phyloP scores from a whole-genome alignment of 2,797 vertebrate species.

The Limosa lapponica region DNA sequence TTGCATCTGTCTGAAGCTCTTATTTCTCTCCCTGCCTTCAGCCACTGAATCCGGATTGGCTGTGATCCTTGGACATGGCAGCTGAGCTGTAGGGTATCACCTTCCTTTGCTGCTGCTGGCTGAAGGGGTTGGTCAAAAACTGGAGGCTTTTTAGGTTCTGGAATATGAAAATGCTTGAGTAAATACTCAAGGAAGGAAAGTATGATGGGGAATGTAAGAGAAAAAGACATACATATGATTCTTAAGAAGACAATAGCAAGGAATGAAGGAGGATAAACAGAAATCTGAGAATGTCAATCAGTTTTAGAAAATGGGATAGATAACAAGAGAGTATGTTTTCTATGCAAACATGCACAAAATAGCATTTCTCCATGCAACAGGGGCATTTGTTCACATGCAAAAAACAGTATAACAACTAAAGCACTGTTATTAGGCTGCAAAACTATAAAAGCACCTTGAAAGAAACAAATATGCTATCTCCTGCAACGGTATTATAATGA shows the following conservation, averaged over 20 bases:
- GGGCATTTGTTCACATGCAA: neutral
- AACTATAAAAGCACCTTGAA: neutral
- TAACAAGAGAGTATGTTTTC: neutral
- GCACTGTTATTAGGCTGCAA: neutral
- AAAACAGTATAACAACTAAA: neutral
- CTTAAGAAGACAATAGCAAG: neutral
- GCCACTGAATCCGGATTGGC: constrained; percentile 93
- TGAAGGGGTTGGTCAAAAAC: constrained; percentile 91
- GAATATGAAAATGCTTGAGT: constrained; percentile 56
- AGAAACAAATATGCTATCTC: neutral
- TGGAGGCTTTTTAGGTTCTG: constrained; percentile 91
- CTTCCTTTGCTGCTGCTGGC: constrained; percentile 83
- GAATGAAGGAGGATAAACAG: neutral
- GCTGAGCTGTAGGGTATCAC: constrained; percentile 85
- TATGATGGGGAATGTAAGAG: neutral
- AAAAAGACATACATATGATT: neutral
- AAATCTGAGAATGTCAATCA: neutral
- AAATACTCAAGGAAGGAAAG: neutral
- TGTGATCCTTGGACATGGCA: constrained; percentile 90
- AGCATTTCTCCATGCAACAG: neutral
- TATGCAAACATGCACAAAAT: neutral
- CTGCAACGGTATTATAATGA: neutral
- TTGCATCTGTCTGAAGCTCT: constrained; percentile 84
- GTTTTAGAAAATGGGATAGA: neutral
- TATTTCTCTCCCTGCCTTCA: constrained; percentile 93